These are phyloP conservation scores for Rhinophrynus dorsalis DNA, from an alignment of 2,797 vertebrate genomes.

Conservation along the genomic window DNA sequence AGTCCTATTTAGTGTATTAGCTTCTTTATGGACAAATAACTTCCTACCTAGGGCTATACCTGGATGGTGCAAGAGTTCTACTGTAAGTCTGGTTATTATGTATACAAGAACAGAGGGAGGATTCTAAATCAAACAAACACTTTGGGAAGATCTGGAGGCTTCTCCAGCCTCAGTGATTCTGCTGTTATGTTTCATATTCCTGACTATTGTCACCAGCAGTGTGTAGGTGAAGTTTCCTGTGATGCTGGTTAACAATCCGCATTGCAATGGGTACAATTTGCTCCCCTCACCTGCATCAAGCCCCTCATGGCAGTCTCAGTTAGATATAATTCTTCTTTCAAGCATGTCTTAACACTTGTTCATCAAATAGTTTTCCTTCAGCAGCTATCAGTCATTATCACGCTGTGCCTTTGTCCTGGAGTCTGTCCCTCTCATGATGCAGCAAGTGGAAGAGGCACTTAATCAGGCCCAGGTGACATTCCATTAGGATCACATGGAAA, in stretches of 20 bases:
- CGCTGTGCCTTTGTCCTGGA: constrained; percentile 10
- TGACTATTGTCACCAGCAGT: constrained; percentile 10
- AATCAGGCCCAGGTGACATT: background rate
- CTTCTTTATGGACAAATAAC: too few relatives aligned
- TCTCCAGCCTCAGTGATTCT: too few relatives aligned
- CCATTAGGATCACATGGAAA: background rate
- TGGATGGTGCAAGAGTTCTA: too few relatives aligned
- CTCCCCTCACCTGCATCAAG: background rate
- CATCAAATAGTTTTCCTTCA: constrained; percentile 15
- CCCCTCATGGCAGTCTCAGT: background rate
- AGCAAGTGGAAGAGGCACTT: constrained; percentile 8
- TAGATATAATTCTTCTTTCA: constrained; percentile 32
- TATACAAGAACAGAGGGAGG: too few relatives aligned
- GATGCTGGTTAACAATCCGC: constrained; percentile 14
- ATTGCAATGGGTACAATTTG: background rate
- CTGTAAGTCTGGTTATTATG: too few relatives aligned
- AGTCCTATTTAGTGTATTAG: too few relatives aligned
- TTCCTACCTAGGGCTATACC: too few relatives aligned
- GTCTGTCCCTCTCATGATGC: background rate
- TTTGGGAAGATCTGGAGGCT: background rate
- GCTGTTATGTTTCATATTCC: background rate
- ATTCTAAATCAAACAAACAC: too few relatives aligned
- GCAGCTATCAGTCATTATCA: constrained; percentile 22
- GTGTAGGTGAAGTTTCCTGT: constrained; percentile 11
- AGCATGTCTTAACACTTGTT: background rate